Percentiles rank a stretch among this genome's conserved stretches.
phyloP scores from a whole-genome alignment of 2,113 vertebrate genomes.

The Pelusios castaneus region DNA sequence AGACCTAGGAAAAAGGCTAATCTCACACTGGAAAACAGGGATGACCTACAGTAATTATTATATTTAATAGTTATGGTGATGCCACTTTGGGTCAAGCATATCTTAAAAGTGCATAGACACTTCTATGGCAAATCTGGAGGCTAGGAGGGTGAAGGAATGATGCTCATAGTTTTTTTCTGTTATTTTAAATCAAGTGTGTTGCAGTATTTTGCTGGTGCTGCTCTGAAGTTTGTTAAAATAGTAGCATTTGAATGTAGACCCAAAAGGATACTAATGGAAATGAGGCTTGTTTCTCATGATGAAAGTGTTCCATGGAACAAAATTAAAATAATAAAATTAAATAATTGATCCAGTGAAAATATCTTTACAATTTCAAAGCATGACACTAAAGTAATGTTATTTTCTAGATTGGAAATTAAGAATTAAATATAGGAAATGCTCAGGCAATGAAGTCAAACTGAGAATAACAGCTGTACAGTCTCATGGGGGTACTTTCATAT shows the following conservation, averaged over 20 bases:
- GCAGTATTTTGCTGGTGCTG: neutral
- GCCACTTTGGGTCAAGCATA: neutral
- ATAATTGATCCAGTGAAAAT: slow-evolving; percentile 17
- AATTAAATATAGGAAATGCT: slow-evolving; percentile 26
- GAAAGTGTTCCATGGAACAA: neutral
- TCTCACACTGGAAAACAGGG: neutral
- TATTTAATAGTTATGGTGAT: neutral
- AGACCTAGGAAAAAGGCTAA: accelerated
- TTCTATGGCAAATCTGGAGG: neutral
- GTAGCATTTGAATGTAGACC: neutral
- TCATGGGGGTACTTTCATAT: neutral
- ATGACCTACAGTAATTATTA: neutral
- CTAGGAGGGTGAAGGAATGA: neutral
- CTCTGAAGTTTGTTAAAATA: neutral
- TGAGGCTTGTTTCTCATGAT: neutral
- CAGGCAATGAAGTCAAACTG: slow-evolving; percentile 15
- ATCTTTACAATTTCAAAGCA: neutral
- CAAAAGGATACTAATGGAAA: neutral
- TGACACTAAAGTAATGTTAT: neutral
- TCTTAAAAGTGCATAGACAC: neutral
- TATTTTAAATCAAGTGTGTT: neutral
- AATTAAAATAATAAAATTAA: neutral
- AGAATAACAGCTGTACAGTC: slow-evolving; percentile 15
- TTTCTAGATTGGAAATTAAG: neutral
- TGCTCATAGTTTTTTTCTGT: neutral